These are phyloP conservation scores for Beaufortia kweichowensis DNA, from an alignment of 2,113 vertebrate species.

Conservation along the genomic window DNA sequence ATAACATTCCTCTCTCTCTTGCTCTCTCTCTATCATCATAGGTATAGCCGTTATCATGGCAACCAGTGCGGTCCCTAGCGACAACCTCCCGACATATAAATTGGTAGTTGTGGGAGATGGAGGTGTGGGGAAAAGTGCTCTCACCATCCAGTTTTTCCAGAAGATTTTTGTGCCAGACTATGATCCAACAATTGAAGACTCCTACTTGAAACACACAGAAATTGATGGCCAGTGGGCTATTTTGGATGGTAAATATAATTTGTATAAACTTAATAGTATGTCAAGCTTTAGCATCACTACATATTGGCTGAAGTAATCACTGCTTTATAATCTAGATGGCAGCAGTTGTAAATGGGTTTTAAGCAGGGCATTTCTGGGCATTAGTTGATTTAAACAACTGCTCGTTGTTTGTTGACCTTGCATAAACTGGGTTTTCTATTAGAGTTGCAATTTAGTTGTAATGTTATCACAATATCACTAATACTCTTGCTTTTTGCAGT, in stretches of 20 bases:
- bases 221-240: constrained; percentile 98
- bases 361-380: background rate
- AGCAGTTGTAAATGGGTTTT: background rate
- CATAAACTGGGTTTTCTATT: background rate
- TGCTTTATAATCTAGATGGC: background rate
- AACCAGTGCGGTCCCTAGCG: constrained; percentile 93
- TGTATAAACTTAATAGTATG: background rate
- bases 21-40: constrained; percentile 63
- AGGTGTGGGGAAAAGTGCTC: constrained; percentile 95
- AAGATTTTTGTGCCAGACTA: constrained; percentile 99
- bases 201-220: constrained; percentile 97
- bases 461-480: background rate
- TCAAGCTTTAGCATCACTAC: background rate
- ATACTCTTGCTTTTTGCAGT: constrained; percentile 67
- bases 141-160: constrained; percentile 99
- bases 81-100: constrained; percentile 97
- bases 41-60: constrained; percentile 85
- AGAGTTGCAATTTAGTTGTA: background rate
- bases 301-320: background rate
- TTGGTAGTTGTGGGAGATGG: constrained; percentile 98
- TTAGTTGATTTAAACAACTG: too few relatives aligned
- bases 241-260: constrained; percentile 84
- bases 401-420: too few relatives aligned
- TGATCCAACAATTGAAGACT: constrained; percentile 98
- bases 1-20: constrained; percentile 12